A percentile compares a stretch with the other conserved stretches of the same genome.
phyloP scores from a whole-genome alignment of 2,113 vertebrate species.

The Asarcornis scutulata region DNA sequence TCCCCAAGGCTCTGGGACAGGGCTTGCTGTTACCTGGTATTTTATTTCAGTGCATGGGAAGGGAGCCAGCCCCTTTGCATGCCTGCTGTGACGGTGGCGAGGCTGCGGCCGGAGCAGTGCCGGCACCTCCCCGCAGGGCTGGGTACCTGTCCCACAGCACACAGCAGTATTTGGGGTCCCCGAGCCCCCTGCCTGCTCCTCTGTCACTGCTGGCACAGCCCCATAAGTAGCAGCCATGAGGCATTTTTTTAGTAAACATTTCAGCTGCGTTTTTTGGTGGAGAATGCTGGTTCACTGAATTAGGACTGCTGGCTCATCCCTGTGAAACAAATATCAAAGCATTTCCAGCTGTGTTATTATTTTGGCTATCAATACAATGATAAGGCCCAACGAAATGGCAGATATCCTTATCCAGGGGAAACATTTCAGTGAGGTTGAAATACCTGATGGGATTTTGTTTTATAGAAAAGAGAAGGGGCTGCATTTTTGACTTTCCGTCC shows the following conservation, averaged over 20 bases:
- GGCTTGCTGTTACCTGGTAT: rapidly evolving
- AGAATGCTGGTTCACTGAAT: rapidly evolving
- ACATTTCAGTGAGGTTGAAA: rapidly evolving
- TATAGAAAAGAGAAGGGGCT: not conserved
- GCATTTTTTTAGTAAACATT: not conserved
- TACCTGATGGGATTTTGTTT: not conserved
- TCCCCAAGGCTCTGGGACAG: not conserved
- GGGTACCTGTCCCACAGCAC: too few relatives aligned
- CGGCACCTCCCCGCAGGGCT: rapidly evolving
- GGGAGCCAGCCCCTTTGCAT: not conserved
- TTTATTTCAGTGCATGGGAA: not conserved
- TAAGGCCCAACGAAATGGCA: not conserved
- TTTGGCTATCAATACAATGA: not conserved
- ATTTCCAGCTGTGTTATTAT: not conserved
- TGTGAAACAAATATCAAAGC: not conserved
- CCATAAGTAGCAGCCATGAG: rapidly evolving
- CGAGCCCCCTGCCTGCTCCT: not conserved
- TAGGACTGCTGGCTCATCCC: not conserved
- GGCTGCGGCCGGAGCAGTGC: rapidly evolving
- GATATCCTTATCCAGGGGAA: not conserved
- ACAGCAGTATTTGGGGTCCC: not conserved
- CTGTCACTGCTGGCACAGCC: not conserved
- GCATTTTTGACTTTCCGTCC: not conserved
- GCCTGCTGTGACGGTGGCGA: not conserved
- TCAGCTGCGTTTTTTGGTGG: not conserved